Percentiles rank a stretch among this genome's conserved stretches.
Evolutionary conservation across 2,113 vertebrate genomes (phyloP).

Genomic region (Rostratula benghalensis): DNA sequence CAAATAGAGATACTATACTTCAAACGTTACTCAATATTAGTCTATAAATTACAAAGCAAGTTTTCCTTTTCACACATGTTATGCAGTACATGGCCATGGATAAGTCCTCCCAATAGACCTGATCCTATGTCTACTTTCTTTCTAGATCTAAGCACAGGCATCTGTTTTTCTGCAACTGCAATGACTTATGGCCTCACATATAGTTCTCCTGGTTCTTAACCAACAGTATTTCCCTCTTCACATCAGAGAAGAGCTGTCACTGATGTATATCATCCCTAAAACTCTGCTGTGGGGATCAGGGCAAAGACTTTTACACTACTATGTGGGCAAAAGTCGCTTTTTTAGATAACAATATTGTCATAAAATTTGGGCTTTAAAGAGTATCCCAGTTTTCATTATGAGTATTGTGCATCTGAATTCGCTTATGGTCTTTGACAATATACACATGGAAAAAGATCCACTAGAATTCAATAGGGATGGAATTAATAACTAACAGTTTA

Average conservation of each 20-base stretch:
- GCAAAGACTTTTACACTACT: not conserved
- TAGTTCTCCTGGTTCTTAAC: not conserved
- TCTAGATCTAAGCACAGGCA: not conserved
- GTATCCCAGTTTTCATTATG: not conserved
- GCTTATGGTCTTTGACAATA: not conserved
- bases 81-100: not conserved
- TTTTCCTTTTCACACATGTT: not conserved
- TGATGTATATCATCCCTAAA: not conserved
- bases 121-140: not conserved
- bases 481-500: not conserved
- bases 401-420: not conserved
- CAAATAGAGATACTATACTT: not conserved
- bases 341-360: not conserved
- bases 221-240: not conserved
- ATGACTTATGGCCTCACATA: not conserved
- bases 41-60: not conserved
- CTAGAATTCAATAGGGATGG: not conserved
- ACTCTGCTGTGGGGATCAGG: not conserved
- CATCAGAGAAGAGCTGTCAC: not conserved
- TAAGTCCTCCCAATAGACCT: not conserved
- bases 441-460: not conserved
- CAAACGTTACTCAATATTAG: not conserved
- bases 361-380: not conserved
- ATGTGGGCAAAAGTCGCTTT: fast-evolving
- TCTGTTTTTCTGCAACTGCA: not conserved